Evolutionary conservation across 2,797 vertebrate genomes (phyloP).

Genomic region (Parauchenoglanis ngamensis): DNA sequence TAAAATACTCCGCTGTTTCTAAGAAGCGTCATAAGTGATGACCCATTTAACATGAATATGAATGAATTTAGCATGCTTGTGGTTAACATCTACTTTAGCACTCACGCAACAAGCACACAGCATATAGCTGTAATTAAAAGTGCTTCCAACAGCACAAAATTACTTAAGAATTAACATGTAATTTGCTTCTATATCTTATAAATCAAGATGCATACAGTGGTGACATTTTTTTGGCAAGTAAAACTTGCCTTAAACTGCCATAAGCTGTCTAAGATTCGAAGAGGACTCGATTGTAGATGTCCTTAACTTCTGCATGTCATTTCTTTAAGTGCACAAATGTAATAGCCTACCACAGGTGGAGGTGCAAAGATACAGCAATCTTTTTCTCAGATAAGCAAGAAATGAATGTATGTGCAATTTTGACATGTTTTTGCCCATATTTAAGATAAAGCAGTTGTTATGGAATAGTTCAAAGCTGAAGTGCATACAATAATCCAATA

Average conservation of each 20-base stretch:
- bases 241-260: neutral
- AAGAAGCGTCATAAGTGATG: neutral
- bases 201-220: neutral
- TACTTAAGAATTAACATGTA: no score
- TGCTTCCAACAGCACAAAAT: neutral
- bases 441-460: neutral
- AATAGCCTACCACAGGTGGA: neutral
- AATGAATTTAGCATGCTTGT: slow-evolving; percentile 4
- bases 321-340: neutral
- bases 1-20: neutral
- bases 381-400: neutral
- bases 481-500: neutral
- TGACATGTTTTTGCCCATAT: neutral
- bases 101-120: neutral
- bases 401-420: neutral
- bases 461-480: neutral
- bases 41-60: neutral
- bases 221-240: neutral
- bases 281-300: neutral
- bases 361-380: neutral
- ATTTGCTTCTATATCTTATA: neutral
- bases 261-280: no score
- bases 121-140: neutral
- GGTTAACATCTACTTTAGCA: neutral
- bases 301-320: neutral